Evolutionary conservation across 2,888 invertebrate genomes (phyloP), one percentile per base, ranked within the genome.

Genomic region (Protonemura montana): DNA sequence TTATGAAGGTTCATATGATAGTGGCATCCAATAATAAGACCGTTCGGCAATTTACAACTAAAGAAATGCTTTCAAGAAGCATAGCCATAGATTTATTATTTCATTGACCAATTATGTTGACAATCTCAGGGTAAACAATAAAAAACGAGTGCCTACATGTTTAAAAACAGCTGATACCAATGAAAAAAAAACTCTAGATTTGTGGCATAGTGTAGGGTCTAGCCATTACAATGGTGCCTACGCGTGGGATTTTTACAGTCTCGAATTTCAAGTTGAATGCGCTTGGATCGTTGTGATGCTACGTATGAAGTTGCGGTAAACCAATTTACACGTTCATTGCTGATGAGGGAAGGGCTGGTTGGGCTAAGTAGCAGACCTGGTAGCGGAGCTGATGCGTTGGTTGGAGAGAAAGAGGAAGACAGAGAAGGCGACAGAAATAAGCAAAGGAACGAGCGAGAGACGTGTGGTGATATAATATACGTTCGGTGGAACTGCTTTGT

Each of bases 281-380:
- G 13, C 10, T 21, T 35, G 83, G 59, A 42, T 83, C 28, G 59
- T 82, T 29, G 28, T 30, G 16, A 82, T 82, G 25, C 59, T 42
- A 83, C 83, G 28, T 28, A 59, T 27, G 83, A 41, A 84, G 21
- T 29, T 28, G 84, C 27, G 84, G 84, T 84, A 84, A 84, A 84
- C 84, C 84, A 84, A 84, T 84, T 84, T 84, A 84, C 84, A 84
- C 84, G 84, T 84, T 84, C 84, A 84, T 84, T 84, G 84, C 84
- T 84, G 59, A 84, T 84, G 84, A 84, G 27, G 76, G 59, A 76
- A 81, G 81, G 81, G 29, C 59, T 27, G 76, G 84, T 76, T 16
- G 28, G 84, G 26, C 84, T 76, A 26, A 76, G 76, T 26, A 28
- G 28, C 76, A 84, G 84, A 81, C 81, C 28, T 59, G 59, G 26